A percentile compares a stretch with the other conserved stretches of the same genome.
phyloP scores from a whole-genome alignment of 1,140 invertebrate genomes.

The Caenorhabditis brenneri region DNA sequence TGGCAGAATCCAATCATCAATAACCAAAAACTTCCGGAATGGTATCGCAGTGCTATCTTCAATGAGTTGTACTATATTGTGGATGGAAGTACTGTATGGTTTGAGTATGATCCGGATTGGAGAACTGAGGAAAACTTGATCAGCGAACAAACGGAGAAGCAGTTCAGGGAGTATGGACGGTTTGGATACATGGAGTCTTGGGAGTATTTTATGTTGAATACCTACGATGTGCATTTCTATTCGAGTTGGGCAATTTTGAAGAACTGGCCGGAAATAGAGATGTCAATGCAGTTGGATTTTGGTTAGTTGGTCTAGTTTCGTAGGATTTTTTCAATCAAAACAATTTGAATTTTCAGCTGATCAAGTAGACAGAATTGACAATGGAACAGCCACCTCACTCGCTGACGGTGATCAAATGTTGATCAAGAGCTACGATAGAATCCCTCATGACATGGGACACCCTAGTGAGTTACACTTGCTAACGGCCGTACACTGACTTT shows the following conservation, averaged over 20 bases:
- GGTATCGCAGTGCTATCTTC: constrained; percentile 83
- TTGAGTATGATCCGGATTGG: constrained; percentile 74
- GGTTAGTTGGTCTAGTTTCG: constrained; percentile 74
- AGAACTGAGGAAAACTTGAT: constrained; percentile 49
- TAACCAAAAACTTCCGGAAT: constrained; percentile 74
- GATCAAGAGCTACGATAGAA: constrained; percentile 71
- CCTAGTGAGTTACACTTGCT: constrained; percentile 76
- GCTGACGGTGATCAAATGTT: constrained; percentile 8
- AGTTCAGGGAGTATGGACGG: constrained; percentile 72
- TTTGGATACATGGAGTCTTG: constrained; percentile 77
- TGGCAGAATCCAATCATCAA: constrained; percentile 84
- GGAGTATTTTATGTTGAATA: constrained; percentile 93
- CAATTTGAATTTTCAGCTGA: constrained; percentile 53
- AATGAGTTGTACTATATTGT: constrained; percentile 90
- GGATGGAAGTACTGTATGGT: constrained; percentile 87
- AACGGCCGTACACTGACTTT: too few relatives aligned
- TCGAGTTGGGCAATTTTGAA: constrained; percentile 85
- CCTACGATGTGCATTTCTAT: constrained; percentile 95
- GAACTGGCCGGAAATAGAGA: constrained; percentile 89
- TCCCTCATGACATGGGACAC: constrained; percentile 91
- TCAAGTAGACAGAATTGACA: constrained; percentile 53
- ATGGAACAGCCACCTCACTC: neutral
- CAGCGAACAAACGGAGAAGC: constrained; percentile 59
- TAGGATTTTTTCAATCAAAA: constrained; percentile 76
- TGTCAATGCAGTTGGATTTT: constrained; percentile 82